phyloP scores from a whole-genome alignment of 2,113 vertebrate species.

The Ciconia maguari region DNA sequence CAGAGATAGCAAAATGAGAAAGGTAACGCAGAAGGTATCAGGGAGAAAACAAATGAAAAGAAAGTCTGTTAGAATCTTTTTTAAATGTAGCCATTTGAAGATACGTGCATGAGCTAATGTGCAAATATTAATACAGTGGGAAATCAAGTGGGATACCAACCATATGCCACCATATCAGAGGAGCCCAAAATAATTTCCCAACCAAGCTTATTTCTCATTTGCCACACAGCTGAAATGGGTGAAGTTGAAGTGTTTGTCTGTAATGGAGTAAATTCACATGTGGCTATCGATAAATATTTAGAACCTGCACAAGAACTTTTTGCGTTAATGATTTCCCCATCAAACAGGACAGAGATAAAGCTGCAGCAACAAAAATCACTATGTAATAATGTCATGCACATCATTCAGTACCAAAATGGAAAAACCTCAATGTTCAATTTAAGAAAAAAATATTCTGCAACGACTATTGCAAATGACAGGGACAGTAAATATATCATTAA shows the following conservation, averaged over 20 bases:
- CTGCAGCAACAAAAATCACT: neutral
- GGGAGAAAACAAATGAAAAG: neutral
- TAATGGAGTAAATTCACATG: neutral
- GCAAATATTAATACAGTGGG: slow-evolving; percentile 11
- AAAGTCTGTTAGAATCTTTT: neutral
- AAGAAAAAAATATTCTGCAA: neutral
- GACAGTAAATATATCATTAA: neutral
- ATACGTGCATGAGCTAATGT: neutral
- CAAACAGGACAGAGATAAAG: neutral
- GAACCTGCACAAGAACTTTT: neutral
- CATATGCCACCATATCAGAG: neutral
- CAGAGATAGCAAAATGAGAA: neutral
- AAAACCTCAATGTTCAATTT: neutral
- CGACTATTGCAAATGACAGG: neutral
- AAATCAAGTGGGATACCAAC: slow-evolving; percentile 14
- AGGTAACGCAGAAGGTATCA: neutral
- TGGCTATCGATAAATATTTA: neutral
- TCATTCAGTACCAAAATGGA: neutral
- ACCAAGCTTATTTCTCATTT: neutral
- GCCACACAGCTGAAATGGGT: neutral
- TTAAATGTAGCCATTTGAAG: neutral
- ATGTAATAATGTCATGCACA: neutral
- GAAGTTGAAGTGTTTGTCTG: neutral
- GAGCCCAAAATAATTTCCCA: neutral
- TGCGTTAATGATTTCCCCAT: neutral